Evolutionary conservation across 2,888 invertebrate genomes (phyloP), one percentile per base, ranked within the genome.

Genomic region (Pharmacophagus antenor): DNA sequence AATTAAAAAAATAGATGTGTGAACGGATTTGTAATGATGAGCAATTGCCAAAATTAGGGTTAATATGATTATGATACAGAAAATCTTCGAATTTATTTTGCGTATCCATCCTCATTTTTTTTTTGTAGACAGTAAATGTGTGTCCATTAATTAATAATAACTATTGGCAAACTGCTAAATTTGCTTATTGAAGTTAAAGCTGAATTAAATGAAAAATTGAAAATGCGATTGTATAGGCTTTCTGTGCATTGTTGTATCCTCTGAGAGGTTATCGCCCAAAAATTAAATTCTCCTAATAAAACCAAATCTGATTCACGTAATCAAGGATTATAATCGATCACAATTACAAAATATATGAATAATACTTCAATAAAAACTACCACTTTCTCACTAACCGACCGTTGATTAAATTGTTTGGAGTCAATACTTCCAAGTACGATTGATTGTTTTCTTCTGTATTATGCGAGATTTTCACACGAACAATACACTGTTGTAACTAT

Each of bases 401-500:
- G 68, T 68, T 69, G 72, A 70, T 67, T 72, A 73, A 73, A 71
- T 69, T 68, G 70, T 65, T 70, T 69, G 67, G 69, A 74, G 70
- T 74, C 68, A 69, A 70, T 69, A 67, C 68, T 67, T 69, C 70
- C 66, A 56, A 64, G 62, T 59, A 56, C 58, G 57, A 57, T 55
- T 70, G 69, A 77, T 78, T 81, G 79, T 80, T 77, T 74, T 74
- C 71, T 69, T 58, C 62, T 63, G 65, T 67, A 67, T 65, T 67
- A 62, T 67, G 70, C 67, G 70, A 71, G 65, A 66, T 67, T 77
- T 77, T 75, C 71, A 68, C 69, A 65, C 62, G 70, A 78, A 81
- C 81, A 82, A 81, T 81, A 76, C 75, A 67, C 70, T 79, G 77
- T 79, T 80, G 70, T 67, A 66, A 65, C 68, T 70, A 67, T 71